Evolutionary conservation across 2,888 invertebrate species (phyloP), one percentile per base, ranked within the genome.

Genomic region (Stegana nigrithorax): DNA sequence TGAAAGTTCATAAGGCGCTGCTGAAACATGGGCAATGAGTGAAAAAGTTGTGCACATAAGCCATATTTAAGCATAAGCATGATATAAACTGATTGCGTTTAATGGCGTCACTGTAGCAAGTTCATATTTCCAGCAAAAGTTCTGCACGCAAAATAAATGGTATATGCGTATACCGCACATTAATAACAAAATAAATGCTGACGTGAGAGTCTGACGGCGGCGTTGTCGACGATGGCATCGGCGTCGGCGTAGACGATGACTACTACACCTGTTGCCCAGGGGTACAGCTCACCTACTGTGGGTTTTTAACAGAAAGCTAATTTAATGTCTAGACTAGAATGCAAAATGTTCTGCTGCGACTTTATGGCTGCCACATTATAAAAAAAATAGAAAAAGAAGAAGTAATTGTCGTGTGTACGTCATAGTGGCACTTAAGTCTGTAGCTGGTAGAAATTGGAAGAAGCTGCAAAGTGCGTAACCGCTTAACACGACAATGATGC

Each of bases 401-500:
- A 32, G 21, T 55, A 55, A 55, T 55, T 55, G 53, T 12, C 32
- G 5, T 14, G 21, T n/a, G 10, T 47, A 23, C 12, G 6, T 10
- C 17, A 26, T 50, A 50, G 50, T 50, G 50, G 25, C 12, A 50
- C 50, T 50, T 50, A 26, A 50, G 50, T 25, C 2, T 7, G 10
- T 12, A 32, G 32, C 10, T 32, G n/a, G 32, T 32, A 32, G 2
- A 32, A 32, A 32, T 32, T 32, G 8, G 32, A 12, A 32, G n/a
- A 32, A 32, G 32, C 32, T 5, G 32, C n/a, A 12, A 32, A 32
- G 32, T 32, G 2, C 8, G 32, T 12, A 32, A 8, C 32, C 44
- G 19, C 36, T 27, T 36, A 53, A 53, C 32, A 19, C n/a, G n/a
- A 56, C 36, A 39, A 39, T 36, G 21, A 59, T 66, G 67, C 70